Conservation (phyloP, 2,797 vertebrate genomes). For the Acestrorhynchus altus region DNA sequence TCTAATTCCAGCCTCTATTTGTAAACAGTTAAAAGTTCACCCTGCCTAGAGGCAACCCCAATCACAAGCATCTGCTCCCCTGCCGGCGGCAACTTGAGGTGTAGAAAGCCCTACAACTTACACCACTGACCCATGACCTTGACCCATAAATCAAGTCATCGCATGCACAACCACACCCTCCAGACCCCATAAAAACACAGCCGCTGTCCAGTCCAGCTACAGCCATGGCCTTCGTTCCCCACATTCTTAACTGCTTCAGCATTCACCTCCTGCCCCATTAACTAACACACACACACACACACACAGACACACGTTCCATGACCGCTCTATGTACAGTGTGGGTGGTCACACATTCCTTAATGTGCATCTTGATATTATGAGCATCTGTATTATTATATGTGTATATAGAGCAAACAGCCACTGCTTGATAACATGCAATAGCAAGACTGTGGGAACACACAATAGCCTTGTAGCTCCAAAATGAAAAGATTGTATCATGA, state of each 20-base stretch:
- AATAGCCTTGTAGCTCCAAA: no score
- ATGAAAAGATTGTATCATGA: no score
- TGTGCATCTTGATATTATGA: not conserved
- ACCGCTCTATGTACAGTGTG: constrained; percentile 14
- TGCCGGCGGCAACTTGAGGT: constrained; percentile 5
- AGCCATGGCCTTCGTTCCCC: not conserved
- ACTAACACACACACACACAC: constrained; percentile 9
- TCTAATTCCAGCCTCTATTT: not conserved
- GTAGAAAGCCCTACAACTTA: constrained; percentile 3
- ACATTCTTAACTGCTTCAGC: not conserved
- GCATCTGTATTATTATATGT: not conserved
- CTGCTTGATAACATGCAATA: not conserved
- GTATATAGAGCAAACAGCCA: constrained; percentile 17
- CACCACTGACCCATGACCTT: constrained; percentile 47
- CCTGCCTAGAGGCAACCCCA: not conserved
- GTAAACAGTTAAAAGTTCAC: not conserved
- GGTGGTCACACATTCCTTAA: constrained; percentile 3
- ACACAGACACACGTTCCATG: not conserved
- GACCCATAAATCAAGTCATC: constrained; percentile 37
- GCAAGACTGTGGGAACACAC: no score
- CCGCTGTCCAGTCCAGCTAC: not conserved
- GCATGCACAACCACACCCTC: constrained; percentile 23
- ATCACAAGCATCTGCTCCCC: constrained; percentile 24
- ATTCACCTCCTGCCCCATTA: not conserved
- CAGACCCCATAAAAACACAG: constrained; percentile 13